Percentiles rank a stretch among this genome's conserved stretches.
Evolutionary conservation across 2,797 vertebrate genomes (phyloP).

Genomic region (Diglossa cyanea): DNA sequence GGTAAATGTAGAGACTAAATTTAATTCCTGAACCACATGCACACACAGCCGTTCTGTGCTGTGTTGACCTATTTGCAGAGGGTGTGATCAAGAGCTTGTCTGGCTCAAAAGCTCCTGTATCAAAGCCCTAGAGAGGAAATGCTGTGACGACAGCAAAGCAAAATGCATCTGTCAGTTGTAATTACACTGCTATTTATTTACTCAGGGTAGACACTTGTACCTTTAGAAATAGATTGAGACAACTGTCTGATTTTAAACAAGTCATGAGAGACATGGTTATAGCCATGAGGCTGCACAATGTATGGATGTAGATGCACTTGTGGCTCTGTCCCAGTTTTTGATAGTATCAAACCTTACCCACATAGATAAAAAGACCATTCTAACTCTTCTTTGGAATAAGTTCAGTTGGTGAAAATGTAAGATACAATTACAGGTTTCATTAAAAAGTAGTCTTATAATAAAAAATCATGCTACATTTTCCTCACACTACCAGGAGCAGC

Average conservation of each 20-base stretch:
- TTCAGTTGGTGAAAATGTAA: not conserved
- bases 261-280: not conserved
- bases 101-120: not conserved
- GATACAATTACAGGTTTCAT: not conserved
- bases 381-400: not conserved
- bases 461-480: not conserved
- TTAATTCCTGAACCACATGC: constrained; percentile 24
- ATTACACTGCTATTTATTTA: constrained; percentile 34
- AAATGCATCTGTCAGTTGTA: not conserved
- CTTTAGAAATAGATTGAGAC: constrained; percentile 7
- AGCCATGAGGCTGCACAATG: not conserved
- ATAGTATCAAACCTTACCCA: not conserved
- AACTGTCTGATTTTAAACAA: not conserved
- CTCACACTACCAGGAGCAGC: not conserved
- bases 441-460: not conserved
- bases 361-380: not conserved
- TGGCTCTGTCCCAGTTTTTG: not conserved
- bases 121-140: constrained; percentile 44
- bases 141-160: constrained; percentile 32
- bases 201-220: not conserved
- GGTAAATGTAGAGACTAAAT: constrained; percentile 21
- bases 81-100: constrained; percentile 26
- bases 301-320: not conserved
- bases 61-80: constrained; percentile 37
- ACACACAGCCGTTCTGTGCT: not conserved